Base-by-base conservation (phyloP, 2,888 invertebrate species). In the Caradrina kadenii region DNA sequence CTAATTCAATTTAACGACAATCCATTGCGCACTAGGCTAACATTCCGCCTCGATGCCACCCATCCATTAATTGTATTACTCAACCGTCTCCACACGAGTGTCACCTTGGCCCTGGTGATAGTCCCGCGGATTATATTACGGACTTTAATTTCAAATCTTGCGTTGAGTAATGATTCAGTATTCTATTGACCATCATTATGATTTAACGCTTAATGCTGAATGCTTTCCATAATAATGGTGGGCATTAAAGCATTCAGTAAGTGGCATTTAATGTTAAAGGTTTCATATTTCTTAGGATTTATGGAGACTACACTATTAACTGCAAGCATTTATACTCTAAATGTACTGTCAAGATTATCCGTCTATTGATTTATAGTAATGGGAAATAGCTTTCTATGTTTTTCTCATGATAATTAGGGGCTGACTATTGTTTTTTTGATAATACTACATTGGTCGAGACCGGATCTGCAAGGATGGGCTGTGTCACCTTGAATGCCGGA, bases 401-500 rank as follows among this genome's bases (percentile, higher is more conserved):
- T 69, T 61, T 78, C 70, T 72, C 66, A 75, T 73, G 69, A 69
- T 76, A 76, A 82, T 76, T 80, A 63, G 56, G 56, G 60, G 35
- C 19, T 65, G 52, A 61, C 64, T 71, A 81, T 86, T 86, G 80
- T 87, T 63, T 85, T 48, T 73, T 62, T 79, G 71, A 74, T 70
- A 84, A 79, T 71, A 80, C 70, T 87, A 76, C 80, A 86, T 85
- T 82, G 73, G 81, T 81, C 73, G 77, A 82, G 91, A 91, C 91
- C 92, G 93, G 92, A 92, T 93, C 92, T 91, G 93, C 92, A 93
- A 93, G 93, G 94, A 95, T 94, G 91, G 91, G 83, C 84, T 81
- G 92, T 92, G 93, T 95, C 95, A 95, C 95, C 95, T 95, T 95
- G 95, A 92, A 90, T 92, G 93, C 94, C 95, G 95, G 95, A 95